Percentiles rank a stretch among this genome's conserved stretches.
phyloP scores from a whole-genome alignment of 2,113 vertebrate genomes.

The Ceratotherium simum region DNA sequence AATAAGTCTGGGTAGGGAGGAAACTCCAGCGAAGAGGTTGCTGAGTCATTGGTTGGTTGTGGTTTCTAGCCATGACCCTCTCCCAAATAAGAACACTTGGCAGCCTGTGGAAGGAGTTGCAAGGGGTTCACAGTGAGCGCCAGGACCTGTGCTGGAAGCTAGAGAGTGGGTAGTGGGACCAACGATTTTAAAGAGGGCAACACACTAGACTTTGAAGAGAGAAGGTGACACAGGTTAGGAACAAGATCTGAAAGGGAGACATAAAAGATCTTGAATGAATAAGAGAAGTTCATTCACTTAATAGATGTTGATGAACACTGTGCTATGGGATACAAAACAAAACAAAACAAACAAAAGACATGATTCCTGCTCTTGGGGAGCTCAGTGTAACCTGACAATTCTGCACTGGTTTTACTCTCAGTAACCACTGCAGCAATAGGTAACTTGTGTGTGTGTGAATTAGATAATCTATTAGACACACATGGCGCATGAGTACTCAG shows the following conservation, averaged over 20 bases:
- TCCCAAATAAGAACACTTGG: background rate
- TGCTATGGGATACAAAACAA: background rate
- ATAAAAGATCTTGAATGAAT: background rate
- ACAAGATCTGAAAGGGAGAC: background rate
- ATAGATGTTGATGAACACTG: slow-evolving; percentile 27
- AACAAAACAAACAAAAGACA: background rate
- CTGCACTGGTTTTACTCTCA: background rate
- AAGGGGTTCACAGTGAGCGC: background rate
- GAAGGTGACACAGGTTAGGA: background rate
- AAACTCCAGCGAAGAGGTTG: background rate
- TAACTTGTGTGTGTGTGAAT: background rate
- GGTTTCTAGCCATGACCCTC: background rate
- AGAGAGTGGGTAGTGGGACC: background rate
- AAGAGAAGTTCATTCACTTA: background rate
- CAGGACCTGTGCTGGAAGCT: background rate
- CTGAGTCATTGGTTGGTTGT: background rate
- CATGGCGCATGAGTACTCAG: background rate
- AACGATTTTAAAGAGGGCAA: background rate
- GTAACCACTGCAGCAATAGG: background rate
- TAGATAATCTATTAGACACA: background rate
- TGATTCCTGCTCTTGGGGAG: background rate
- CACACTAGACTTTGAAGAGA: background rate
- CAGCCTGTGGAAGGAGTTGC: background rate
- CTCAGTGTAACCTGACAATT: background rate
- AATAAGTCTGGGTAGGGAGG: background rate